Conservation (phyloP, 1,140 invertebrate species). For the Apocrypta bakeri region DNA sequence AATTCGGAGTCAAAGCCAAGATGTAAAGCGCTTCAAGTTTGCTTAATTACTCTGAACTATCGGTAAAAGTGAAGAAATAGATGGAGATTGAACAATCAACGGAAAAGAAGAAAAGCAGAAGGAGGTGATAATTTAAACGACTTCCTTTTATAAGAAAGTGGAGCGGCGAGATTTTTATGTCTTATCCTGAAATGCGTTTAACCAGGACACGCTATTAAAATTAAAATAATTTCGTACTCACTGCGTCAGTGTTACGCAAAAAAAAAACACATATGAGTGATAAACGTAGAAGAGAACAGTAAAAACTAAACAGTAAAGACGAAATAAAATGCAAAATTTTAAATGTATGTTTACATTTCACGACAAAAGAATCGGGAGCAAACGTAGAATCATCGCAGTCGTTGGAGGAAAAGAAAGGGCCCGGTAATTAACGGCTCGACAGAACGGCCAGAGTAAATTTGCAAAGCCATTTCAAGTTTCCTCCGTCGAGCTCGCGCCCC, state of each 20-base stretch:
- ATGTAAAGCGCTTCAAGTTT: not conserved
- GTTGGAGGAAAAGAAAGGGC: constrained; percentile 28
- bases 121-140: no score
- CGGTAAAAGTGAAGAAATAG: not conserved
- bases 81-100: not conserved
- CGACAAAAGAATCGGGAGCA: constrained; percentile 17
- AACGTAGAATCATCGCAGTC: not conserved
- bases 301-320: not conserved
- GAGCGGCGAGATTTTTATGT: no score
- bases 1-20: constrained; percentile 4
- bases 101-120: no score
- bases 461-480: constrained; percentile 71
- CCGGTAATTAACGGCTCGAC: constrained; percentile 66
- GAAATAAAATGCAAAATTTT: no score
- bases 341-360: no score
- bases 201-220: no score
- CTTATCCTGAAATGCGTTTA: no score
- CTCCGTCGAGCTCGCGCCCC: constrained; percentile 43
- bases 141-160: no score
- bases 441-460: constrained; percentile 68
- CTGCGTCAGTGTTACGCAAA: no score
- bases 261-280: no score
- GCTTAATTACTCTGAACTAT: not conserved
- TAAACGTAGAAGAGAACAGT: no score
- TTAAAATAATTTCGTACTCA: no score